Percentiles rank a stretch among this genome's conserved stretches.
Evolutionary conservation across 2,888 invertebrate species (phyloP).

Genomic region (Stenchaetothrips biformis): DNA sequence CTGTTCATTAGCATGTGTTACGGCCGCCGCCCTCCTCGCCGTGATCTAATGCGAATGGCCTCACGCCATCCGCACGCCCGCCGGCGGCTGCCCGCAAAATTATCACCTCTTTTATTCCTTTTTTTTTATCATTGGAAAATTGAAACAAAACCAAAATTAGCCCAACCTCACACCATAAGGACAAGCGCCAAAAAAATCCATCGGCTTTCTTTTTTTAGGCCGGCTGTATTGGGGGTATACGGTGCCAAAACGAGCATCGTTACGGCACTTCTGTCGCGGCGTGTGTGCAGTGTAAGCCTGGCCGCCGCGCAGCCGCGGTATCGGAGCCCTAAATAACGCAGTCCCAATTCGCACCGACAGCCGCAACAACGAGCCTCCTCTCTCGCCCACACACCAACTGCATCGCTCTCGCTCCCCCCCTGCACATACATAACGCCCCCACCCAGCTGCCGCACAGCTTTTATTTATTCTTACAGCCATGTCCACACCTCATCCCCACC

Average conservation of each 20-base stretch:
- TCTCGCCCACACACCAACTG: too few species aligned
- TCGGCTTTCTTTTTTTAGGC: background rate
- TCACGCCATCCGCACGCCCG: too few species aligned
- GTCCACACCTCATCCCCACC: background rate
- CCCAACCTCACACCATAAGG: background rate
- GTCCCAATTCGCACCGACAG: conserved; percentile 24
- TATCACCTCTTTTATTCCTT: too few species aligned
- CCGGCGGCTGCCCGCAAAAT: too few species aligned
- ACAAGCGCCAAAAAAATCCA: background rate
- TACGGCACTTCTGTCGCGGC: background rate
- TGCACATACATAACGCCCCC: too few species aligned
- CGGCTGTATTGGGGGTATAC: background rate
- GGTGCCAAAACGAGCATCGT: too few species aligned
- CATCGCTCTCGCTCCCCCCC: too few species aligned
- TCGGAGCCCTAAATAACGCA: conserved; percentile 11
- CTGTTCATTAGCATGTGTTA: conserved; percentile 11
- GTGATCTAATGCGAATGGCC: too few species aligned
- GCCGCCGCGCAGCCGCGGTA: background rate
- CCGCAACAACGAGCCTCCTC: background rate
- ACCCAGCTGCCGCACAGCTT: background rate
- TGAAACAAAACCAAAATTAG: too few species aligned
- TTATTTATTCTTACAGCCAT: background rate
- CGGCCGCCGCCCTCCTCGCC: background rate
- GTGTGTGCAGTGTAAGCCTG: background rate
- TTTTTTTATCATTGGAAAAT: too few species aligned